These are phyloP conservation scores for Bos javanicus DNA, from an alignment of 2,113 vertebrate species.

Conservation along the genomic window DNA sequence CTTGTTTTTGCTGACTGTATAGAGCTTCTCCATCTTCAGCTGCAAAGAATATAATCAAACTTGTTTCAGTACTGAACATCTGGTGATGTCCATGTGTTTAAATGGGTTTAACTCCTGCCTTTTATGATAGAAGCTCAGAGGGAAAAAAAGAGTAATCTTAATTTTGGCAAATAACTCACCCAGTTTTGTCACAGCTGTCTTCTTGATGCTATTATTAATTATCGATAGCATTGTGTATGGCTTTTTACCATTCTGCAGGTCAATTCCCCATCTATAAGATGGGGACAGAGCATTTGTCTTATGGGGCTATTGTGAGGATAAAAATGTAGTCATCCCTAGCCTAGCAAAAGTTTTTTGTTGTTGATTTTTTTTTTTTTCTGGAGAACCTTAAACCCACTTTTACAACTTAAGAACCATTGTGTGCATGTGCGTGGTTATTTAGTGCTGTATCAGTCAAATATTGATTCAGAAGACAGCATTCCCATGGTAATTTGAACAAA, in stretches of 20 bases:
- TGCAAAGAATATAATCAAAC: neutral
- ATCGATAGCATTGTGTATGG: neutral
- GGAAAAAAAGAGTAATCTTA: neutral
- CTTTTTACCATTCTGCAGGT: neutral
- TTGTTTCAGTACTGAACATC: neutral
- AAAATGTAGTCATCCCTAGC: neutral
- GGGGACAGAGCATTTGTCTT: neutral
- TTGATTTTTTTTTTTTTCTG: neutral
- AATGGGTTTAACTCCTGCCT: neutral
- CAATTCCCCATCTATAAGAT: neutral
- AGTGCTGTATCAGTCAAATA: neutral
- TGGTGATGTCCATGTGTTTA: neutral
- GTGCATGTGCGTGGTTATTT: accelerated
- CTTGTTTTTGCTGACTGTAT: neutral
- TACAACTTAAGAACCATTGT: neutral
- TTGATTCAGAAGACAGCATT: neutral
- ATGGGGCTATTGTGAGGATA: neutral
- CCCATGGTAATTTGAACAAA: neutral
- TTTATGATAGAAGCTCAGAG: neutral
- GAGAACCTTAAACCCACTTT: neutral
- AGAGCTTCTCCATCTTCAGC: neutral
- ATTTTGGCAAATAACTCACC: neutral
- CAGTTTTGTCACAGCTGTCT: neutral
- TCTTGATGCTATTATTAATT: neutral
- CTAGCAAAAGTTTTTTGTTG: neutral